Conservation (phyloP, 2,113 vertebrate genomes). For the Ptilonorhynchus violaceus region DNA sequence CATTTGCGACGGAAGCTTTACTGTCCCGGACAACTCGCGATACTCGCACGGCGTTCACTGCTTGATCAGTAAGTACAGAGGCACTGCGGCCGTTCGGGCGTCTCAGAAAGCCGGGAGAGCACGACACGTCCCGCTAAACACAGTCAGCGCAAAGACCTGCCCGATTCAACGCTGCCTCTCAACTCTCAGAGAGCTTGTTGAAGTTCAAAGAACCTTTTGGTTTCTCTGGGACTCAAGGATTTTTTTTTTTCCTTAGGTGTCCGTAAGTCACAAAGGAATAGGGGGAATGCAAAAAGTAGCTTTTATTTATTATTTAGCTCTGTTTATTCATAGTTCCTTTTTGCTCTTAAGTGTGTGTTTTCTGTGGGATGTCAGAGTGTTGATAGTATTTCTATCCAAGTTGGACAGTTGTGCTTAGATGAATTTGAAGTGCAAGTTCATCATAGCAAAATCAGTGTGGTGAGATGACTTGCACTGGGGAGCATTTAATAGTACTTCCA, state of each 20-base stretch:
- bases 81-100: no score
- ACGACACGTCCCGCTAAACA: not conserved
- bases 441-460: no score
- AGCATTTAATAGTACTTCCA: not conserved
- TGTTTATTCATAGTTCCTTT: not conserved
- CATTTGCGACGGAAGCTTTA: conserved; percentile 96
- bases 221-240: not conserved
- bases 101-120: accelerated
- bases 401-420: not conserved
- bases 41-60: conserved; percentile 89
- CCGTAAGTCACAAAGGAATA: not conserved
- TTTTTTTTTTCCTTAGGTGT: not conserved
- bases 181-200: not conserved
- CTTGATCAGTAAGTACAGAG: conserved; percentile 88
- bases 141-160: accelerated
- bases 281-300: not conserved
- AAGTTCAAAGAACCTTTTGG: not conserved
- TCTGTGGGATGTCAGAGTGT: not conserved
- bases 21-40: conserved; percentile 91
- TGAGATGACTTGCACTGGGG: not conserved
- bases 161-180: accelerated
- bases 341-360: not conserved
- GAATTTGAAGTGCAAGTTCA: not conserved
- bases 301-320: not conserved
- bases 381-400: not conserved